Percentiles rank a stretch among this genome's conserved stretches.
Evolutionary conservation across 2,113 vertebrate genomes (phyloP).

Genomic region (Dipodomys ordii): DNA sequence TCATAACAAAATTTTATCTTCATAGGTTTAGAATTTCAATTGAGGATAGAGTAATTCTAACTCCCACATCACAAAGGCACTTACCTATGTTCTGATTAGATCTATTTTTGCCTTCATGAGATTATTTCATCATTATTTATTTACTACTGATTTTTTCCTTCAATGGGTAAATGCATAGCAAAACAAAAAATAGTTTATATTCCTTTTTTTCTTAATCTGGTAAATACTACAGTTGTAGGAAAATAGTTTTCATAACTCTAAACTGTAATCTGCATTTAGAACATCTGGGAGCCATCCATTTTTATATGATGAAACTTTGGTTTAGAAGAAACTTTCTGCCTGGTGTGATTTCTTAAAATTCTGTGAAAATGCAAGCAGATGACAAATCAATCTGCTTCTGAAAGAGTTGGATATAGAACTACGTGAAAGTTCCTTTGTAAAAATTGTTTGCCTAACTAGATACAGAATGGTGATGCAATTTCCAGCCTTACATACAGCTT

Average conservation of each 20-base stretch:
- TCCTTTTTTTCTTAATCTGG: not conserved
- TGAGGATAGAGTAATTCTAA: not conserved
- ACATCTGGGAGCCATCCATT: not conserved
- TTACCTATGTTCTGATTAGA: not conserved
- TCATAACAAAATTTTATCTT: not conserved
- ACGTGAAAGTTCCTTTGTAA: not conserved
- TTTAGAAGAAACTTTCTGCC: not conserved
- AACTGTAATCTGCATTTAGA: slow-evolving; percentile 9
- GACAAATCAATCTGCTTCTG: slow-evolving; percentile 51
- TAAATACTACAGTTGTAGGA: not conserved
- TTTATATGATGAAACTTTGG: not conserved
- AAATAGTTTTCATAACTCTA: not conserved
- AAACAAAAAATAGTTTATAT: not conserved
- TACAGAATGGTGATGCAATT: not conserved
- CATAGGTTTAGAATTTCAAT: not conserved
- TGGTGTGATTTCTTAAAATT: slow-evolving; percentile 49
- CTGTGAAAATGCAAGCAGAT: slow-evolving; percentile 21
- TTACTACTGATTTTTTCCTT: not conserved
- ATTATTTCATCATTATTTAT: not conserved
- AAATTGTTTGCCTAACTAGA: slow-evolving; percentile 39
- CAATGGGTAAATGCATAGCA: not conserved
- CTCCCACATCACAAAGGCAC: not conserved
- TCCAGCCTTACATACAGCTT: not conserved
- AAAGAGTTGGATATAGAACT: not conserved
- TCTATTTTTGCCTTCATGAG: not conserved